Evolutionary conservation across 2,888 invertebrate genomes (phyloP).

Genomic region (Drosophila ezoana): DNA sequence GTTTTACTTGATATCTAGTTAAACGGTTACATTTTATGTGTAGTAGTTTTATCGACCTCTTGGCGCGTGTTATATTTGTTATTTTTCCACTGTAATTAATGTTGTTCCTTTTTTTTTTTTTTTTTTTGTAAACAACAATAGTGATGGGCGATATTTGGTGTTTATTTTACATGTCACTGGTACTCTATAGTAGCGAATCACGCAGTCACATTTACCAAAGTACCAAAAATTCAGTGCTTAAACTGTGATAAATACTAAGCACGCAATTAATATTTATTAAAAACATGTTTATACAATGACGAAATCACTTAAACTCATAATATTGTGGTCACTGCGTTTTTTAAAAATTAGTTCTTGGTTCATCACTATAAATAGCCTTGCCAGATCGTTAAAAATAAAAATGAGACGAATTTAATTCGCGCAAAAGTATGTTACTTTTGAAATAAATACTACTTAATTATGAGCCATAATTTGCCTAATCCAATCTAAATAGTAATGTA

Average conservation of each 20-base stretch:
- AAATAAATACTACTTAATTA: neutral
- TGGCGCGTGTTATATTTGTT: constrained; percentile 33
- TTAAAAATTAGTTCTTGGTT: neutral
- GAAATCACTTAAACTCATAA: too few species aligned
- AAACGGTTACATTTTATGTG: constrained; percentile 45
- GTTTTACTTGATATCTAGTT: neutral
- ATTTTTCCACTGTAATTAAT: constrained; percentile 40
- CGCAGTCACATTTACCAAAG: neutral
- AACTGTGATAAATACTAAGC: neutral
- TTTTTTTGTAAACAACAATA: constrained; percentile 66
- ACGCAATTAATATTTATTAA: neutral
- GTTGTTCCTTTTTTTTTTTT: constrained; percentile 31
- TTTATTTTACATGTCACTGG: constrained; percentile 1
- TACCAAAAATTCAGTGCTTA: neutral
- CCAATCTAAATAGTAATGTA: constrained; percentile 73
- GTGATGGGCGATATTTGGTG: constrained; percentile 37
- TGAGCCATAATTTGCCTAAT: constrained; percentile 50
- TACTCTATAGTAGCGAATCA: constrained; percentile 14
- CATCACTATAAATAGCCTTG: constrained; percentile 2
- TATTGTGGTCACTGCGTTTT: too few species aligned
- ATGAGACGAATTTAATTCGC: constrained; percentile 10
- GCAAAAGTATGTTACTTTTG: neutral
- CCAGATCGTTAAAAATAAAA: constrained; percentile 20
- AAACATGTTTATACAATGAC: too few species aligned
- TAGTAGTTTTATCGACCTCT: constrained; percentile 11